Evolutionary conservation across 2,797 vertebrate species (phyloP), one percentile per base, ranked within the genome.

Genomic region (Thalassophryne amazonica): DNA sequence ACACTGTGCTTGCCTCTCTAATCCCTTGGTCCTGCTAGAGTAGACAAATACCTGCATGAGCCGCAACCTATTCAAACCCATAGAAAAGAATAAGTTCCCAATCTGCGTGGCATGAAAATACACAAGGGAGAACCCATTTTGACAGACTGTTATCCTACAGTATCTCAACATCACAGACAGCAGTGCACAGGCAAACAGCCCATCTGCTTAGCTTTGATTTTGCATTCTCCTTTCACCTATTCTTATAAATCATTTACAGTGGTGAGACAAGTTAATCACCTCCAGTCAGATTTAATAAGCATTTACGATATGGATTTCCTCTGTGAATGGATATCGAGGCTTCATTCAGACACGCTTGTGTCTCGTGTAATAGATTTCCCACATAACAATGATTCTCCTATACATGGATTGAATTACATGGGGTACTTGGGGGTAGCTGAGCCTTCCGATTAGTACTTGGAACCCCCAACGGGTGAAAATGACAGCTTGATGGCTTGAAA

Each of bases 11-110:
- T 85, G 78, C 77, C 79, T 80, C 75, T 85, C 70, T 79, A 84
- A 86, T 91, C 83, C 84, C 78, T 67, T 53, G 68, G 81, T 73
- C 80, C 73, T 81, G 85, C 74, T 72, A 65, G 72, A 80, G 57
- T 69, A 85, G 74, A 88, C 76, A 81, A 85, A 89, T 89, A 91
- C 89, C 89, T 90, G 87, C 65, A 62, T 83, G 80, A 81, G 80
- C 75, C 61, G 60, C 27, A 58, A 85, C 74, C 87, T 71, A 81
- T 88, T 91, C 83, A 85, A 74, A 87, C 86, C 84, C 90, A 85
- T 83, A 86, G 85, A 77, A 86, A 87, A 88, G 73, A 85, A 80
- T 82, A 69, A 67, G 70, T 68, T 84, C 52, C 47, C 54, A 69
- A 78, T 81, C 48, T 60, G 61, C 60, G 50, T 69, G 35, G 76